Base-by-base conservation (phyloP, 2,888 invertebrate genomes). In the Drosophila aldrichi region DNA sequence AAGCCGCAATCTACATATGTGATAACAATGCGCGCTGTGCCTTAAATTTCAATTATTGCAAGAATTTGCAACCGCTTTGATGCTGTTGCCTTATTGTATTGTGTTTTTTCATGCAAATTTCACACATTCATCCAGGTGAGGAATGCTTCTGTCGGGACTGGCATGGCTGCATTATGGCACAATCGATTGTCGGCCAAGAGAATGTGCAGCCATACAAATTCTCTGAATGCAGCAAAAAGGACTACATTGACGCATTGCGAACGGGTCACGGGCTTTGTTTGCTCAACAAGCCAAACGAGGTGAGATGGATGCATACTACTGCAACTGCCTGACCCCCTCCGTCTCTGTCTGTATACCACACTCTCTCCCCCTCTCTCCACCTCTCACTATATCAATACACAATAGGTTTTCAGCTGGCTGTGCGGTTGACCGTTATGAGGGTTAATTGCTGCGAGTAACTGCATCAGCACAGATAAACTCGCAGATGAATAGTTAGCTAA, bases 201-300 rank as follows among this genome's bases (percentile, higher is more conserved):
- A 97, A 97, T 92, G 97, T 98, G 58, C 98, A 98, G 93, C 98
- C 98, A 3, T 98, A 98, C 94, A 97, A 98, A 94, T 99, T 99
- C 94, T 98, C 98, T 43, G 97, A 98, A 91, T 99, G 99, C 94
- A 98, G 98, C 92, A 95, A 96, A 93, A 95, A 96, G 75, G 98
- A 98, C 93, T 98, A 98, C 93, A 96, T 97, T 92, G 96, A 97
- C 90, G 96, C 97, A 84, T 95, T 99, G 82, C 95, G 97, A 87
- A 95, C 96, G 75, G 98, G 98, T 25, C 96, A 97, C 90, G 97
- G 97, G 41, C 95, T 98, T 79, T 99, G 99, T 93, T 95, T 99
- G 84, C 95, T 98, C 72, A 98, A 98, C 93, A 97, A 97, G 93
- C 98, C 98, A 55, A 98, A 98, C 93, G 97, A 98, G 96, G 97